Base-by-base conservation (phyloP, 2,888 invertebrate genomes). In the Idaea aversata region DNA sequence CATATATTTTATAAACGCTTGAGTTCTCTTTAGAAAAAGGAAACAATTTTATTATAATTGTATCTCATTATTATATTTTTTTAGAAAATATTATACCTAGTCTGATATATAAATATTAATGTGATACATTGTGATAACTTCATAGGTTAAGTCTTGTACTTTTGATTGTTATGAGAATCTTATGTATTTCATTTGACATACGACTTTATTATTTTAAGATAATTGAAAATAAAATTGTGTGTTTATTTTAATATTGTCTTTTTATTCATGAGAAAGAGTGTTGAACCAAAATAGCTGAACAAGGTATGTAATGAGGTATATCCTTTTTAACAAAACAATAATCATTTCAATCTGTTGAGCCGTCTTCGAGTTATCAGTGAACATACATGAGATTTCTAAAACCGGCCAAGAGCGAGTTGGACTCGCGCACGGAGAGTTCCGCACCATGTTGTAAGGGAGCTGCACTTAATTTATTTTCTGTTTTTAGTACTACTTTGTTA, bases 101-200 rank as follows among this genome's bases (percentile, higher is more conserved):
- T 84, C 85, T 87, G 87, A 85, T 78, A 77, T 38, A 34, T 57
- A 66, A 76, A 73, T 82, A 72, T 73, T 77, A 61, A 83, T 88
- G 88, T 89, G 88, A 88, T 89, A 89, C 77, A 77, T 84, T 88
- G 88, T 88, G 88, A 88, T 88, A 85, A 78, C 74, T 72, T 75
- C 75, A 69, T 80, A 79, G 76, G 70, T 75, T 84, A 83, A 82
- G 74, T 67, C 69, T 76, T 76, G 67, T 74, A 68, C 74, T 77
- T 81, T 72, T 70, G 66, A 76, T 72, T 65, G 62, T 68, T 69
- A 60, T 67, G 67, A 70, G 62, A 72, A 73, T 72, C 66, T 65
- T 67, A 75, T 73, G 70, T 74, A 67, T 36, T 73, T 63, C 77
- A 73, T 75, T 47, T 47, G 10, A 47, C 63, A 61, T 68, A 72